Percentiles rank a stretch among this genome's conserved stretches.
Conservation (phyloP, 2,113 vertebrate species). For the Onychorhynchus coronatus region DNA sequence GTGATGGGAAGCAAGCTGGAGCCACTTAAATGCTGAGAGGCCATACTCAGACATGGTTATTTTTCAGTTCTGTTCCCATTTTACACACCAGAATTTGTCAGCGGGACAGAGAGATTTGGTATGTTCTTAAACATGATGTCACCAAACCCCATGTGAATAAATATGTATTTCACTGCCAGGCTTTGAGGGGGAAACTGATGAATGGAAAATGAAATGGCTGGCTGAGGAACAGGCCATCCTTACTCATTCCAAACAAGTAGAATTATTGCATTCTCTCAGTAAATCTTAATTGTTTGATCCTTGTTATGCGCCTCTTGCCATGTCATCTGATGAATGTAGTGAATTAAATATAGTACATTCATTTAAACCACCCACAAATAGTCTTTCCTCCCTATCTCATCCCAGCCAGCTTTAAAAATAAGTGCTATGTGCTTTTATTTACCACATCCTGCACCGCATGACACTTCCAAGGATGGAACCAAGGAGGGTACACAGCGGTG, state of each 20-base stretch:
- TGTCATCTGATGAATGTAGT: background rate
- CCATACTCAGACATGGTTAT: background rate
- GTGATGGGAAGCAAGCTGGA: background rate
- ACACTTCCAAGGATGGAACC: constrained; percentile 15
- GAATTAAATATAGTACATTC: constrained; percentile 11
- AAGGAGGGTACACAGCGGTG: background rate
- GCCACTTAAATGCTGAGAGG: background rate
- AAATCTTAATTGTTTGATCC: constrained; percentile 33
- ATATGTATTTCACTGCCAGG: background rate
- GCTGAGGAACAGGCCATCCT: background rate
- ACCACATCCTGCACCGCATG: constrained; percentile 18
- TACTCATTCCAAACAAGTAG: background rate
- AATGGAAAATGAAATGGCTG: background rate
- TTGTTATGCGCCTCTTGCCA: background rate
- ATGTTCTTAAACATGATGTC: background rate
- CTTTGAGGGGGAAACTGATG: background rate
- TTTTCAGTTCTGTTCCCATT: background rate
- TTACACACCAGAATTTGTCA: background rate
- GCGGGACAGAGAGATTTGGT: rapidly evolving
- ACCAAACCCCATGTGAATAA: background rate
- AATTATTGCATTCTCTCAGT: constrained; percentile 12
- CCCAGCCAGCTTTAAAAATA: constrained; percentile 37
- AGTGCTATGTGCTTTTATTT: constrained; percentile 10
- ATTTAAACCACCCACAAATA: background rate
- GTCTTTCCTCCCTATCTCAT: constrained; percentile 11